Evolutionary conservation across 2,888 invertebrate species (phyloP).

Genomic region (Rhodophaea formosa): DNA sequence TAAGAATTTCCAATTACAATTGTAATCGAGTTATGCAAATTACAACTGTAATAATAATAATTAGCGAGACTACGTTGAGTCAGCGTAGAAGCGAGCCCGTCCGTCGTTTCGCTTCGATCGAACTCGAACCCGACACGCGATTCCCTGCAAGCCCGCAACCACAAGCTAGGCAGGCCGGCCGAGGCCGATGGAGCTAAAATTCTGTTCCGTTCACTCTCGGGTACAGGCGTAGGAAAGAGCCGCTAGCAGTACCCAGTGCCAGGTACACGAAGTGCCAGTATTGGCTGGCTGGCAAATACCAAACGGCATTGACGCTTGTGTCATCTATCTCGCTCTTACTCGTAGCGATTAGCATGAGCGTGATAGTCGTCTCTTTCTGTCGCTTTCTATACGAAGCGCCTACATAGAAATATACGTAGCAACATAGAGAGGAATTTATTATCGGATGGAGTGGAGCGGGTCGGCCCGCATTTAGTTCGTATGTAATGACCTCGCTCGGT

Average conservation of each 20-base stretch:
- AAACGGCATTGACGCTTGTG: conserved; percentile 45
- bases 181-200: conserved; percentile 42
- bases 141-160: conserved; percentile 13
- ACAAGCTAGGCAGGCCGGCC: conserved; percentile 19
- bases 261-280: conserved; percentile 63
- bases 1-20: conserved; percentile 30
- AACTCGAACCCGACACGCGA: conserved; percentile 27
- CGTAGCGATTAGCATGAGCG: conserved; percentile 22
- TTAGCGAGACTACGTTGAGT: conserved; percentile 20
- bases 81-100: conserved; percentile 11
- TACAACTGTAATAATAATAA: conserved; percentile 41
- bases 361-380: conserved; percentile 31
- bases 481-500: conserved; percentile 50
- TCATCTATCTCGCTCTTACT: conserved; percentile 46
- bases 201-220: conserved; percentile 62
- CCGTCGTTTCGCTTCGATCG: conserved; percentile 34
- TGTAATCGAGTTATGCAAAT: conserved; percentile 50
- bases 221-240: conserved; percentile 45
- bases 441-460: conserved; percentile 46
- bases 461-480: conserved; percentile 31
- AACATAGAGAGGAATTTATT: conserved; percentile 41
- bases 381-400: conserved; percentile 34
- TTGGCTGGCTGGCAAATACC: conserved; percentile 64
- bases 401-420: conserved; percentile 33
- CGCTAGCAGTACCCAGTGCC: conserved; percentile 51